Base-by-base conservation (phyloP, 2,797 vertebrate genomes). In the Borostomias antarcticus region DNA sequence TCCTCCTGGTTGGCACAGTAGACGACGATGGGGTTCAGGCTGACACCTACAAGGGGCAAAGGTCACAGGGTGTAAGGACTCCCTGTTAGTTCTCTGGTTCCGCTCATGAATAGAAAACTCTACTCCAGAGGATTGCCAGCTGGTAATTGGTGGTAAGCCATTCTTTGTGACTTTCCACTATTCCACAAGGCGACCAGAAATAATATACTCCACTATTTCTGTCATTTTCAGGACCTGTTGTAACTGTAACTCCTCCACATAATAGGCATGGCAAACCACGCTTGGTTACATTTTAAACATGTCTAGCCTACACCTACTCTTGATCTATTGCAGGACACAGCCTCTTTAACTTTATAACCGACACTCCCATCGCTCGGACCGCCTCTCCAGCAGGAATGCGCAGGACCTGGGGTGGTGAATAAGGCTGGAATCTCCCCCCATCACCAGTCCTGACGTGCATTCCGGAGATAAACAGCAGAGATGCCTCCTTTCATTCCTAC, bases 21-120 rank as follows among this genome's bases (percentile, higher is more conserved):
- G 74, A 99, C 92, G 0, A 96, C 90, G 70, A 98, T 93, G 2
- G 95, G 94, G 66, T 96, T 95, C 2, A 96, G 92, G 83, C 94
- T 93, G 0, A 96, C 95, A 82, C 96, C 97, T 98, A 76, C 5
- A 69, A 0, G 53, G 1, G 10, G 53, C 59, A 87, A 80, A 83
- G 67, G 68, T 76, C 62, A 79, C 62, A 76, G 58, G 54, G 29
- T 79, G 63, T 58, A 9, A 13, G 29, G 25, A 15, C 69, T 68
- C 70, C 19, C 35, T 72, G 23, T 11, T 25, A 62, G n/a, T 3
- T 10, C 15, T 64, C 61, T 10, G 29, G 37, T 43, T 26, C 9
- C 15, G 17, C 28, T 45, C 5, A 45, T n/a, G 25, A 17, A 29
- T 5, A 19, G 13, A 21, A 3, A 9, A 5, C 5, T 25, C 33